phyloP scores from a whole-genome alignment of 2,888 invertebrate genomes.

The Sceliomorpha sp. region DNA sequence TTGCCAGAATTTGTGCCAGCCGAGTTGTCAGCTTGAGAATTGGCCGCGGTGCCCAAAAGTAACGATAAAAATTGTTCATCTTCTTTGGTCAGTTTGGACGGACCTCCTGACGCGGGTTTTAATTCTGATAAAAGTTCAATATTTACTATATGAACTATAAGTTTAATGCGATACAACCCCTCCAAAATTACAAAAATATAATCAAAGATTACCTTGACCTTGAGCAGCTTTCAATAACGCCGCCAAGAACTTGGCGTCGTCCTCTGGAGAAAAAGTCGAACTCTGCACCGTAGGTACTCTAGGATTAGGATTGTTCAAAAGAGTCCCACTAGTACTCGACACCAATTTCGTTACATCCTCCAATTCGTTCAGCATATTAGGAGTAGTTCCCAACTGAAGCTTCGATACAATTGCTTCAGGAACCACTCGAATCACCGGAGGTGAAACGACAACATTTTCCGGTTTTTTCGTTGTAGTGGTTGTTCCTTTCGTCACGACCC shows the following conservation, averaged over 20 bases:
- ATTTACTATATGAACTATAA: no score
- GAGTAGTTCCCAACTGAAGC: slow-evolving; percentile 50
- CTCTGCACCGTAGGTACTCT: slow-evolving; percentile 47
- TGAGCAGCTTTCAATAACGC: slow-evolving; percentile 66
- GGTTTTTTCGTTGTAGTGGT: slow-evolving; percentile 74
- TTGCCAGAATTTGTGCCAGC: slow-evolving; percentile 77
- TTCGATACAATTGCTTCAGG: slow-evolving; percentile 56
- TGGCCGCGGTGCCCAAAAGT: slow-evolving; percentile 66
- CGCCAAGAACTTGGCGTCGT: slow-evolving; percentile 72
- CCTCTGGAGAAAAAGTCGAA: slow-evolving; percentile 70
- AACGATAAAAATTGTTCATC: slow-evolving; percentile 71
- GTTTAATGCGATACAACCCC: no score
- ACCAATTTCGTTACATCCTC: no score
- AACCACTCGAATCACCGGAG: slow-evolving; percentile 37
- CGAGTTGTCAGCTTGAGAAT: slow-evolving; percentile 53
- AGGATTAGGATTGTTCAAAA: slow-evolving; percentile 61
- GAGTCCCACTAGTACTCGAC: neutral
- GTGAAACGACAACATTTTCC: slow-evolving; percentile 13
- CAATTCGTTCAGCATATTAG: slow-evolving; percentile 28
- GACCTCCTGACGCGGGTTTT: slow-evolving; percentile 20
- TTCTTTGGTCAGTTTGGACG: slow-evolving; percentile 40
- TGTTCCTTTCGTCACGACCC: slow-evolving; percentile 54
- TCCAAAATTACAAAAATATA: neutral
- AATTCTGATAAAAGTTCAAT: slow-evolving; percentile 15
- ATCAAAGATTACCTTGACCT: slow-evolving; percentile 45